Conservation (phyloP, 1,140 invertebrate genomes). For the Charaxes varanes region DNA sequence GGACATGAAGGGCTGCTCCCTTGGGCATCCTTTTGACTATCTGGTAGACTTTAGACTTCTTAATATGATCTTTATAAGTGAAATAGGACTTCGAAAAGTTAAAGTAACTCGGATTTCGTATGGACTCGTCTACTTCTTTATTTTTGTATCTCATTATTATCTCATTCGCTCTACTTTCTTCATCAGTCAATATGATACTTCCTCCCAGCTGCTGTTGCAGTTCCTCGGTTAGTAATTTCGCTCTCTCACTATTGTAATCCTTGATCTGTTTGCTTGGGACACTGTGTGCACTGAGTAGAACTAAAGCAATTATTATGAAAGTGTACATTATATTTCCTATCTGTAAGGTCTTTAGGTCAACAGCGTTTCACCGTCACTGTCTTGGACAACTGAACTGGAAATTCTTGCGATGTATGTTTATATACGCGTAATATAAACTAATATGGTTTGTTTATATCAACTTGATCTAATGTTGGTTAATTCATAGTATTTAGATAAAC, state of each 20-base stretch:
- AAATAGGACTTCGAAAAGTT: slow-evolving; percentile 82
- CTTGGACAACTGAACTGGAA: slow-evolving; percentile 24
- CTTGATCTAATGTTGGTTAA: too few relatives aligned
- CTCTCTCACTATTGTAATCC: slow-evolving; percentile 28
- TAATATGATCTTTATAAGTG: slow-evolving; percentile 76
- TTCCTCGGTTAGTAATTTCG: slow-evolving; percentile 43
- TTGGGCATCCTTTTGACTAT: slow-evolving; percentile 82
- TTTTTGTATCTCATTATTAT: slow-evolving; percentile 79
- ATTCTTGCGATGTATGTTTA: slow-evolving; percentile 16
- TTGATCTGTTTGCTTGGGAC: slow-evolving; percentile 18
- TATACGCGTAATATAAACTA: too few relatives aligned
- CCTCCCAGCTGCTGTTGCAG: slow-evolving; percentile 53
- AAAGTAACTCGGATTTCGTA: slow-evolving; percentile 75
- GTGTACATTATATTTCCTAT: slow-evolving; percentile 20
- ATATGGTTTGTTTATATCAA: too few relatives aligned
- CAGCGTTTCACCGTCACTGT: slow-evolving; percentile 22
- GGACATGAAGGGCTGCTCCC: slow-evolving; percentile 82
- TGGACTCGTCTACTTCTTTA: slow-evolving; percentile 75
- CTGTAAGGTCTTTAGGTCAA: slow-evolving; percentile 20
- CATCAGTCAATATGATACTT: slow-evolving; percentile 61
- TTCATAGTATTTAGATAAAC: too few relatives aligned
- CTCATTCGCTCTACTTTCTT: slow-evolving; percentile 78
- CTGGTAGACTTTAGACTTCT: slow-evolving; percentile 79
- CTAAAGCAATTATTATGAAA: slow-evolving; percentile 6
- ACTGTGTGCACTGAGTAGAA: slow-evolving; percentile 11